Evolutionary conservation across 2,797 vertebrate genomes (phyloP).

Genomic region (Catostomus latipinnis): DNA sequence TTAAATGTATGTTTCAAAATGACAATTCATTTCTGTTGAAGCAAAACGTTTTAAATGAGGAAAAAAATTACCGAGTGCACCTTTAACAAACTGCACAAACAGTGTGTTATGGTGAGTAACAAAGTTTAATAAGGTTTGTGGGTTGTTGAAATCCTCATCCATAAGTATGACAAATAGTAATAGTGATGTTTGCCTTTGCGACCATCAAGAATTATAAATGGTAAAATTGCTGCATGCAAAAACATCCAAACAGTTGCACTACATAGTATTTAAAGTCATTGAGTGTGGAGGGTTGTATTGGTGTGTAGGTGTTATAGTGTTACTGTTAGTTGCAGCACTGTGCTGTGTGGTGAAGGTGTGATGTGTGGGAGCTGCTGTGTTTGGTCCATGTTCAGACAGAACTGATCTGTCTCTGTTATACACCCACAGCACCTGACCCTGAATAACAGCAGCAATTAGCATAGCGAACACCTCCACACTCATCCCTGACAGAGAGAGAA

Average conservation of each 20-base stretch:
- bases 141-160: background rate
- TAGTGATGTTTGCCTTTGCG: background rate
- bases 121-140: background rate
- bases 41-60: too few relatives aligned
- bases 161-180: background rate
- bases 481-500: constrained; percentile 72
- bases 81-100: too few relatives aligned
- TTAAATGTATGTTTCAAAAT: too few relatives aligned
- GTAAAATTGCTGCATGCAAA: background rate
- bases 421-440: constrained; percentile 77
- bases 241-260: background rate
- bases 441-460: constrained; percentile 75
- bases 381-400: constrained; percentile 66
- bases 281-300: background rate
- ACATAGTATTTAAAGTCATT: background rate
- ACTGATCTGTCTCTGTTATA: constrained; percentile 69
- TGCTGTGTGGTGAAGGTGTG: constrained; percentile 45
- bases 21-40: too few relatives aligned
- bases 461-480: constrained; percentile 76
- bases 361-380: constrained; percentile 45
- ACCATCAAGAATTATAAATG: background rate
- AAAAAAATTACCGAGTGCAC: too few relatives aligned
- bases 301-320: constrained; percentile 4
- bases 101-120: too few relatives aligned
- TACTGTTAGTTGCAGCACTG: constrained; percentile 68